phyloP scores from a whole-genome alignment of 2,113 vertebrate species.

The Eclectus roratus region DNA sequence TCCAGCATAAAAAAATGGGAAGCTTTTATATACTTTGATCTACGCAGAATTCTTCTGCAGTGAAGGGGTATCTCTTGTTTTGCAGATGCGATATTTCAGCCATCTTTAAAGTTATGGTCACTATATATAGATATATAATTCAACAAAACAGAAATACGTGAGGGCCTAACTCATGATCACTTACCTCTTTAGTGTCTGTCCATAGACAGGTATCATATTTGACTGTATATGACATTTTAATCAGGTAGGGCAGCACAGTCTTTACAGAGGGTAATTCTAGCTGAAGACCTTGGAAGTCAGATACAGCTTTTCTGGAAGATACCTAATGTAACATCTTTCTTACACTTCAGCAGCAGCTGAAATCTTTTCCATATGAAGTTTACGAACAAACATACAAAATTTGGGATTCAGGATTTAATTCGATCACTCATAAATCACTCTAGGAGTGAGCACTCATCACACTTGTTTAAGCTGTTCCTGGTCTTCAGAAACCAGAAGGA shows the following conservation, averaged over 20 bases:
- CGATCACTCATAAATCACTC: not conserved
- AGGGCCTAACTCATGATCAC: not conserved
- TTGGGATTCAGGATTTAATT: not conserved
- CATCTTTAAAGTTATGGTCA: not conserved
- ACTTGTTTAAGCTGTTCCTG: not conserved
- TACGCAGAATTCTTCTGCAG: not conserved
- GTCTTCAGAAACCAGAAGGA: not conserved
- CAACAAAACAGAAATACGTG: not conserved
- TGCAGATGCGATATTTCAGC: not conserved
- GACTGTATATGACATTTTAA: not conserved
- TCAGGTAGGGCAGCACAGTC: not conserved
- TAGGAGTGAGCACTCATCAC: not conserved
- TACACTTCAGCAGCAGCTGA: not conserved
- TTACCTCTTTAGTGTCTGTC: not conserved
- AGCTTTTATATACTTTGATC: not conserved
- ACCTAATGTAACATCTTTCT: not conserved
- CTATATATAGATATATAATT: not conserved
- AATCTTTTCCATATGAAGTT: not conserved
- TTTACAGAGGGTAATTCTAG: not conserved
- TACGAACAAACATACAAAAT: not conserved
- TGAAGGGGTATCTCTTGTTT: not conserved
- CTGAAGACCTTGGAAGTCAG: not conserved
- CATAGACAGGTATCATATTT: not conserved
- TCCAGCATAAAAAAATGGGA: not conserved
- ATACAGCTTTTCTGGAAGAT: not conserved